Conservation (phyloP, 2,113 vertebrate species). For the Syngnathus scovelli region DNA sequence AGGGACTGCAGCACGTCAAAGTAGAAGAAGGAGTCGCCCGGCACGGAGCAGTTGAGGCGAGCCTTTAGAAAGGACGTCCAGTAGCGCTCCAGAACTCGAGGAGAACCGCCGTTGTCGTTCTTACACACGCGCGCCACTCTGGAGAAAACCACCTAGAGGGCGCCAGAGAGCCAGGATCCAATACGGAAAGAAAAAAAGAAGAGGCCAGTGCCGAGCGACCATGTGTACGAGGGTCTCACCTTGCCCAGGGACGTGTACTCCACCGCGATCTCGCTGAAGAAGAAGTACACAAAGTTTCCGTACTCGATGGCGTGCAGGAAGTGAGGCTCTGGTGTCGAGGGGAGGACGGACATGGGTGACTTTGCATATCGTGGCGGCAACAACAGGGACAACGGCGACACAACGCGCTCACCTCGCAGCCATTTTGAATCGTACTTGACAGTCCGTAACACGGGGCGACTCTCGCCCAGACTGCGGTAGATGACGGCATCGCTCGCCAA, state of each 20-base stretch:
- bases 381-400: not conserved
- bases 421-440: constrained; percentile 94
- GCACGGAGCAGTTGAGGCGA: constrained; percentile 87
- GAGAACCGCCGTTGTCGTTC: constrained; percentile 90
- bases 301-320: constrained; percentile 88
- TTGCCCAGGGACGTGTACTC: constrained; percentile 87
- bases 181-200: not conserved
- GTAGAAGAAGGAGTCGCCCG: constrained; percentile 87
- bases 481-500: constrained; percentile 87
- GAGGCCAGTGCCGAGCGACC: too few relatives aligned
- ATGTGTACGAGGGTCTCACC: constrained; percentile 66
- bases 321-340: constrained; percentile 78
- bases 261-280: constrained; percentile 92
- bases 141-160: constrained; percentile 83
- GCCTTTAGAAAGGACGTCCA: constrained; percentile 97
- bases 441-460: constrained; percentile 77
- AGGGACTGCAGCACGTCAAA: constrained; percentile 91
- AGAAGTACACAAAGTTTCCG: constrained; percentile 88
- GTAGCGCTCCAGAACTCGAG: constrained; percentile 87
- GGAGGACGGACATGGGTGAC: not conserved
- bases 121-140: constrained; percentile 91
- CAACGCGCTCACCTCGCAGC: constrained; percentile 80
- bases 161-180: not conserved
- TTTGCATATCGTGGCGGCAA: not conserved
- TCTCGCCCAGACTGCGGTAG: constrained; percentile 85